These are phyloP conservation scores for Lepilemur septentrionalis DNA, from an alignment of 2,797 vertebrate genomes.

Conservation along the genomic window DNA sequence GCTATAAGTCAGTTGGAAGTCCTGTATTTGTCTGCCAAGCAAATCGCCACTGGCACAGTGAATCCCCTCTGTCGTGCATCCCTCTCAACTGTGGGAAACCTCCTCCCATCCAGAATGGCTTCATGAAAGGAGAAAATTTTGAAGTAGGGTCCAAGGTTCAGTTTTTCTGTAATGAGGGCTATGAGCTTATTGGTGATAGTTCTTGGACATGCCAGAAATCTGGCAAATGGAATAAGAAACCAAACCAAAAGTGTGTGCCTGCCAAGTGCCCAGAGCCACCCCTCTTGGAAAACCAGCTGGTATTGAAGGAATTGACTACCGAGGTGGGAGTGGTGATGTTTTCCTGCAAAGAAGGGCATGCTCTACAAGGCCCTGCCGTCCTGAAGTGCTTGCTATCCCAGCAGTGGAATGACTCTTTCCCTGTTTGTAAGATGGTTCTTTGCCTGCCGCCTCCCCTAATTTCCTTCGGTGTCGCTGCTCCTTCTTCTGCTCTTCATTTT, in stretches of 20 bases:
- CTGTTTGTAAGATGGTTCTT: constrained; percentile 91
- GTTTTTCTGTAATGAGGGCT: constrained; percentile 94
- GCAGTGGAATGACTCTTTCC: constrained; percentile 96
- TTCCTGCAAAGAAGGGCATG: constrained; percentile 94
- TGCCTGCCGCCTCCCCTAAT: constrained; percentile 92
- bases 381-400: constrained; percentile 92
- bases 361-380: constrained; percentile 89
- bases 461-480: constrained; percentile 88
- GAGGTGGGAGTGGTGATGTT: constrained; percentile 91
- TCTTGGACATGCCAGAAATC: constrained; percentile 95
- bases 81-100: constrained; percentile 93
- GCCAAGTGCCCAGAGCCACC: constrained; percentile 95
- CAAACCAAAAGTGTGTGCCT: constrained; percentile 90
- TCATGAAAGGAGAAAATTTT: constrained; percentile 88
- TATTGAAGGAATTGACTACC: constrained; percentile 88
- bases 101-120: constrained; percentile 89
- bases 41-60: constrained; percentile 95
- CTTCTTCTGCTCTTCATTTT: constrained; percentile 85
- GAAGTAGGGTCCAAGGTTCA: constrained; percentile 92
- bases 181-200: constrained; percentile 91
- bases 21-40: constrained; percentile 91
- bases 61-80: constrained; percentile 88
- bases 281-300: constrained; percentile 92
- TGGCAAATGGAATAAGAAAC: constrained; percentile 92
- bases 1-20: constrained; percentile 90